Percentiles rank a stretch among this genome's conserved stretches.
Evolutionary conservation across 1,140 invertebrate species (phyloP).

Genomic region (Drosophila ficusphila): DNA sequence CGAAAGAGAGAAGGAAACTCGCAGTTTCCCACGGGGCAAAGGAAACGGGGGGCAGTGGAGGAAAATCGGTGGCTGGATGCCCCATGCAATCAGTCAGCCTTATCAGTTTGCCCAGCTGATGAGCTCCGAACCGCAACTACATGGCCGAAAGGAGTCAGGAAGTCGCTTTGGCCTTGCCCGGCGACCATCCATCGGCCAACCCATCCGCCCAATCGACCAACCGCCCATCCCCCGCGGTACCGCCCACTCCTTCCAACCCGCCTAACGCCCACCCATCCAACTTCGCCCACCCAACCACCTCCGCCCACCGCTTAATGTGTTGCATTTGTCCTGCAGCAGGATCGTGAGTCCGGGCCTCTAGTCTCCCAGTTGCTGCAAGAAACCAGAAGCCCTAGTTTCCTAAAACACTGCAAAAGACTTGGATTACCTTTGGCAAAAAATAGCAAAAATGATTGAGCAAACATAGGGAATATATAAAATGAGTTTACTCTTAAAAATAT

Average conservation of each 20-base stretch:
- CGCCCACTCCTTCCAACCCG: neutral
- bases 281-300: neutral
- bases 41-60: neutral
- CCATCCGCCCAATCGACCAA: too few species aligned
- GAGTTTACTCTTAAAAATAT: too few species aligned
- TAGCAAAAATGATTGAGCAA: too few species aligned
- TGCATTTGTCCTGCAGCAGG: constrained; percentile 54
- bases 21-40: neutral
- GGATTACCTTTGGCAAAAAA: too few species aligned
- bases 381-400: constrained; percentile 14
- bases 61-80: neutral
- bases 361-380: constrained; percentile 32
- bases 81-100: constrained; percentile 28
- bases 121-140: constrained; percentile 20
- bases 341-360: constrained; percentile 41
- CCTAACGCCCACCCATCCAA: neutral
- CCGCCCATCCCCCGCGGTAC: neutral
- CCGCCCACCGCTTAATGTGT: constrained; percentile 46
- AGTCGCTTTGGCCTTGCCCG: constrained; percentile 41
- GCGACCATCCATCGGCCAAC: too few species aligned
- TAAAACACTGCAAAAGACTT: constrained; percentile 3
- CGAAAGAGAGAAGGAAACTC: neutral
- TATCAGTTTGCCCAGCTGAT: constrained; percentile 41
- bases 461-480: too few species aligned
- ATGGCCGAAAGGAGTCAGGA: constrained; percentile 38